Conservation (phyloP, 2,113 vertebrate species). For the Trichechus manatus region DNA sequence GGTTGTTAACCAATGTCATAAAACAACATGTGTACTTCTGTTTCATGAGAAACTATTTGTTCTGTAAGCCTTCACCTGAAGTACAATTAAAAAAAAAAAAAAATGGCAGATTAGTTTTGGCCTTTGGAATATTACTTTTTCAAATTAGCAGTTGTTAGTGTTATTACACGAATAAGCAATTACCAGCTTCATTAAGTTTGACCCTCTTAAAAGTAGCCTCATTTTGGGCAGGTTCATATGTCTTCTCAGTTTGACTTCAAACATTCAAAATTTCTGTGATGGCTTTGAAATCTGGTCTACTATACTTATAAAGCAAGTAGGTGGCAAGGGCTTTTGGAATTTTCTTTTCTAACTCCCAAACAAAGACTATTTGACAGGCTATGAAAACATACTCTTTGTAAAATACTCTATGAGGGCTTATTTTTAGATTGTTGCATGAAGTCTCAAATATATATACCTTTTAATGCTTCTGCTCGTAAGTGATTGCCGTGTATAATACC, state of each 20-base stretch:
- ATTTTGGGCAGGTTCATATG: background rate
- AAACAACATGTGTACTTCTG: too few relatives aligned
- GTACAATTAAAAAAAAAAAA: too few relatives aligned
- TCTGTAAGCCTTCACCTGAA: too few relatives aligned
- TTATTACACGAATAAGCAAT: conserved; percentile 27
- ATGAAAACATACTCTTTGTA: background rate
- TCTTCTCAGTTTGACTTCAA: conserved; percentile 21
- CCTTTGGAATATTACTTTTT: conserved; percentile 25
- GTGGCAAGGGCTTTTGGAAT: background rate
- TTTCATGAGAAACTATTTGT: too few relatives aligned
- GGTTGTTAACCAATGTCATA: too few relatives aligned
- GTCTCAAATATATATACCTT: conserved; percentile 13
- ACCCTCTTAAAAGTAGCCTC: background rate
- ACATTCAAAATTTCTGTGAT: background rate
- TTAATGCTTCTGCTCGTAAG: conserved; percentile 23
- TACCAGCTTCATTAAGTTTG: conserved; percentile 23
- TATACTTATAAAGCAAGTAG: background rate
- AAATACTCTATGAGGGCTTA: conserved; percentile 19
- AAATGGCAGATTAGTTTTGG: background rate
- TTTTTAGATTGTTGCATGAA: conserved; percentile 7
- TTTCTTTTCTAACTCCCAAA: background rate
- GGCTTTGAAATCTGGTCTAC: background rate
- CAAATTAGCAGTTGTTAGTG: background rate
- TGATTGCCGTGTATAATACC: background rate
- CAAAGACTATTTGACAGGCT: background rate